phyloP scores from a whole-genome alignment of 1,140 invertebrate genomes.

The Telenomus remus region DNA sequence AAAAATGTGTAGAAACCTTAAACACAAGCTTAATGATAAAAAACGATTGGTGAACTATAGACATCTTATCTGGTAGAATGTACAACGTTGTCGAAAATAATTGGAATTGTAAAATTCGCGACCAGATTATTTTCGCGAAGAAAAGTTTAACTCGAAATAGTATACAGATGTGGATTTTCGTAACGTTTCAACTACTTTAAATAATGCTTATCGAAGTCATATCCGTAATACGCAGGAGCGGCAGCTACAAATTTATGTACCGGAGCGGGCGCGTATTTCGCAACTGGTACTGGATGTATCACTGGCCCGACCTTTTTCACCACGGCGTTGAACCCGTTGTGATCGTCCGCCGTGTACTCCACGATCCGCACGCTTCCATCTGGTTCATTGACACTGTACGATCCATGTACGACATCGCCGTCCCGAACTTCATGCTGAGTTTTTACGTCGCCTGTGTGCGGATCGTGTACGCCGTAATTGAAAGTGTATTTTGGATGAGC shows the following conservation, averaged over 20 bases:
- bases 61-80: constrained; percentile 3
- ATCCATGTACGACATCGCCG: constrained; percentile 76
- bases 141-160: constrained; percentile 9
- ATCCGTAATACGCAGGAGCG: constrained; percentile 69
- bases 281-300: constrained; percentile 68
- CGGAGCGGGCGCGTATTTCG: constrained; percentile 54
- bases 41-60: no score
- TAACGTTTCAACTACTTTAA: constrained; percentile 26
- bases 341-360: constrained; percentile 76
- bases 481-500: constrained; percentile 75
- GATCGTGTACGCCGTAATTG: constrained; percentile 76
- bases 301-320: constrained; percentile 75
- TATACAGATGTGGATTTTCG: constrained; percentile 14
- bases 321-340: constrained; percentile 76
- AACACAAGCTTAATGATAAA: no score
- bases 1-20: no score
- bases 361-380: constrained; percentile 76
- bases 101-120: constrained; percentile 9
- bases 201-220: constrained; percentile 71
- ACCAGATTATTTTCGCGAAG: constrained; percentile 9
- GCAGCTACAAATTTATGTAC: constrained; percentile 65
- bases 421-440: constrained; percentile 76
- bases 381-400: constrained; percentile 76
- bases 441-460: constrained; percentile 76
- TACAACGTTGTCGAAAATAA: constrained; percentile 21